Evolutionary conservation across 2,888 invertebrate genomes (phyloP), one percentile per base, ranked within the genome.

Genomic region (Andrena hattorfiana): DNA sequence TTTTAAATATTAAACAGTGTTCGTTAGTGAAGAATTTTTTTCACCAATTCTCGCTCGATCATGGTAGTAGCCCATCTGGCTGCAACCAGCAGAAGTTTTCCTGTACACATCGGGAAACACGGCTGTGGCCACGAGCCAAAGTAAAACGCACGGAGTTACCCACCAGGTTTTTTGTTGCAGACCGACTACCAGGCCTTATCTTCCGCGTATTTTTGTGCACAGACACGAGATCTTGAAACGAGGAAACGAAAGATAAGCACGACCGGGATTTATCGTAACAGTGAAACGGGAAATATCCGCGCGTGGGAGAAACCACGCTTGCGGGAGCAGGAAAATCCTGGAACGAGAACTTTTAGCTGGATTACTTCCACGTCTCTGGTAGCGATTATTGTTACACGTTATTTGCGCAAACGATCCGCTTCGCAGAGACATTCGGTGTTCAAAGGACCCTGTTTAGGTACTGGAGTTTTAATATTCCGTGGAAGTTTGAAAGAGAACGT

Each of bases 161-260:
- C 16, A 23, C 7, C 26, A 10, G 0, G 23, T 51, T 67, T 77
- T 67, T 67, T 7, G 35, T 13, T 2, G 26, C 4, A 28, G 23
- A 23, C 26, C 42, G 23, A 49, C 32, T 51, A 59, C 51, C 51
- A n/a, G 66, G 42, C 5, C 26, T 59, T 74, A 79, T 79, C 73
- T 60, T 60, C 42, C 48, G 49, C 23, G 48, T 74, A 64, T 73
- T 79, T 66, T 8, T 49, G 26, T 62, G 48, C 8, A 26, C 28
- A 48, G 16, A 16, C 35, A 48, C 42, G 63, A 51, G 49, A 64
- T 23, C 42, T 1, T 20, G 51, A 56, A 54, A 56, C 26, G 32
- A 56, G 73, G 20, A 64, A 78, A 73, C 63, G 30, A 48, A 72
- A 72, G 81, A 82, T 64, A 81, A 81, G 62, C 49, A 48, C 6